Evolutionary conservation across 1,140 invertebrate genomes (phyloP).

Genomic region (Coboldia fuscipes): DNA sequence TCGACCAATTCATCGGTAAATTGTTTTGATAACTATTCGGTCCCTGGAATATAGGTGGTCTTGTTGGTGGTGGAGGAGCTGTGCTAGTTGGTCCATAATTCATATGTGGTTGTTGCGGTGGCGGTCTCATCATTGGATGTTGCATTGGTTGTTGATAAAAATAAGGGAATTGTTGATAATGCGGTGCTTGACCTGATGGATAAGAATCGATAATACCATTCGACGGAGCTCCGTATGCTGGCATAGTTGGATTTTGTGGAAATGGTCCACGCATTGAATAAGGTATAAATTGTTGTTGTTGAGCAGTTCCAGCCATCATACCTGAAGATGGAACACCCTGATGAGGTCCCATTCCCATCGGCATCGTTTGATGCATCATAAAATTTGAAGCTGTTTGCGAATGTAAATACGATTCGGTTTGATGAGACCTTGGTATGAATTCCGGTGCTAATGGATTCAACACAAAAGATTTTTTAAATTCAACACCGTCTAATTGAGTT

Average conservation of each 20-base stretch:
- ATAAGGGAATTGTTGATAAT: constrained; percentile 5
- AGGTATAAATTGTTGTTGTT: neutral
- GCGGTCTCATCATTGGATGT: neutral
- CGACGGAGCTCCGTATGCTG: constrained; percentile 8
- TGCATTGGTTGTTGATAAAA: constrained; percentile 1
- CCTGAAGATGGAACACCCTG: constrained; percentile 10
- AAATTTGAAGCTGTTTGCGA: constrained; percentile 17
- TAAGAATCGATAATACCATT: neutral
- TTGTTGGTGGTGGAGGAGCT: constrained; percentile 5
- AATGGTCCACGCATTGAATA: neutral
- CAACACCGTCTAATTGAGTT: constrained; percentile 45
- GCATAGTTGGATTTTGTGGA: constrained; percentile 12
- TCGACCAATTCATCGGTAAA: too few relatives aligned
- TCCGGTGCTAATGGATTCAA: constrained; percentile 67
- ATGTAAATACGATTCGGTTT: constrained; percentile 22
- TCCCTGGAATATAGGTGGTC: constrained; percentile 7
- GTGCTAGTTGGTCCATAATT: too few relatives aligned
- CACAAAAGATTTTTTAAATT: constrained; percentile 49
- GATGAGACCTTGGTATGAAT: constrained; percentile 42
- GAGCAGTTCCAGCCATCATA: constrained; percentile 10
- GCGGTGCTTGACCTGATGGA: neutral
- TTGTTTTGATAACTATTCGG: too few relatives aligned
- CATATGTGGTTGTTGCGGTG: constrained; percentile 1
- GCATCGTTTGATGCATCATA: constrained; percentile 8
- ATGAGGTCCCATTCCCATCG: constrained; percentile 7